Evolutionary conservation across 2,797 vertebrate genomes (phyloP).

Genomic region (Eospalax fontanierii): DNA sequence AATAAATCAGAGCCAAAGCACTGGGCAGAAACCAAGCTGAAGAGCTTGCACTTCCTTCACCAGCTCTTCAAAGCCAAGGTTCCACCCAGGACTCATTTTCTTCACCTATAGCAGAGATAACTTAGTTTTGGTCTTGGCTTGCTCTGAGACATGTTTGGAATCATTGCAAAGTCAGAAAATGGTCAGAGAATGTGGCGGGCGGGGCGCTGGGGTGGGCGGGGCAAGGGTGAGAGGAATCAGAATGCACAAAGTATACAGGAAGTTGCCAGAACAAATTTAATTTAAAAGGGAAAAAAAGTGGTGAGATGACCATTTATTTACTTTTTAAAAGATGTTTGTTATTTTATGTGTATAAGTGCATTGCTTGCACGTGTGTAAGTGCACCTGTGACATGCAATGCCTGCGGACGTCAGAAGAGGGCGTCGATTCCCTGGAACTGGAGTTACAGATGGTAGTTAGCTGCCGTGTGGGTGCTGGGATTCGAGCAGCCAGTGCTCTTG

Average conservation of each 20-base stretch:
- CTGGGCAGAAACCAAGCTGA: not conserved
- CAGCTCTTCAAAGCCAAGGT: not conserved
- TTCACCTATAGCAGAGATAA: not conserved
- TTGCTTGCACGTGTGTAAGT: too few species aligned
- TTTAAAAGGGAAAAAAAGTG: not conserved
- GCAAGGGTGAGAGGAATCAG: not conserved
- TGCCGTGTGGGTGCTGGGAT: too few species aligned
- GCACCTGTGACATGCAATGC: too few species aligned
- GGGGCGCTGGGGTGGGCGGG: too few species aligned
- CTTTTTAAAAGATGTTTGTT: too few species aligned
- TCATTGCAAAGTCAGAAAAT: not conserved
- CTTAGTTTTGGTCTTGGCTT: not conserved
- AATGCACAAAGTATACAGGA: too few species aligned
- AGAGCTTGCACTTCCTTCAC: not conserved
- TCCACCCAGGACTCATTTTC: not conserved
- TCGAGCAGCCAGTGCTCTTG: too few species aligned
- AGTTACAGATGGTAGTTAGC: too few species aligned
- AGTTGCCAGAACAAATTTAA: too few species aligned
- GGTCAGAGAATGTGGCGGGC: not conserved
- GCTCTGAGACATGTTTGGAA: not conserved
- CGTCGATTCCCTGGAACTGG: too few species aligned
- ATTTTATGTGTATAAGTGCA: too few species aligned
- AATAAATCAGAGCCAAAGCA: not conserved
- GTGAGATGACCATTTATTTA: not conserved
- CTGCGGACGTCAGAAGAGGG: too few species aligned